Base-by-base conservation (phyloP, 1,140 invertebrate species). In the Berghia stephanieae region DNA sequence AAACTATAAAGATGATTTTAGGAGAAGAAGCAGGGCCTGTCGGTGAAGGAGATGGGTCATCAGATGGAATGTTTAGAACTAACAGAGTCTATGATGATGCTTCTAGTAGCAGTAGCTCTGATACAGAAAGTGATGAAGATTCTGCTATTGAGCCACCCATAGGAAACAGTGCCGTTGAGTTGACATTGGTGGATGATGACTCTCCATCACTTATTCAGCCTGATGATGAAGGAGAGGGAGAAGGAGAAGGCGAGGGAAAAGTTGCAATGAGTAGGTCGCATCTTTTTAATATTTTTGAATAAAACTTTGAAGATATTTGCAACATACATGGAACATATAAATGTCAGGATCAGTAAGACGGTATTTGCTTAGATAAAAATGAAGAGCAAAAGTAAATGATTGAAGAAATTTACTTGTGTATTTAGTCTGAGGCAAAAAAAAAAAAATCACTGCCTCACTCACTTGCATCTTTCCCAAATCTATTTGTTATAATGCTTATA, bases 121-220 rank as follows among this genome's bases (percentile, higher is more conserved):
- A 83, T 21, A 78, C 76, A 24, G 82, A 83, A 3, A 81, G 80
- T 67, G 81, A 83, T 44, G 75, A 36, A 5, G 82, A 83, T 43
- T 82, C 80, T 18, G 75, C 43, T 3, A 75, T 75, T 13, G 69
- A 80, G 40, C 75, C 40, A 49, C 68, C 49, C 24, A n/a, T 75
- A n/a, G 75, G 74, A 36, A 77, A 67, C 13, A 75, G 78, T 49
- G 75, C 76, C 16, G 69, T 78, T 18, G 78, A 79, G 55, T 75
- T 86, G 52, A 82, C 81, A 34, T 76, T 86, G 5, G 71, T 86
- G 68, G 85, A 86, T 83, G 85, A 84, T 67, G 84, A 81, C 3
- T 79, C 79, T 24, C 79, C 78, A 13, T 69, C 80, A 40, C 46
- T 84, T 1, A 63, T 85, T 40, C 77, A 81, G 27, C 78, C 67